A percentile compares a stretch with the other conserved stretches of the same genome.
phyloP scores from a whole-genome alignment of 2,113 vertebrate species.

The Marmota flaviventris region DNA sequence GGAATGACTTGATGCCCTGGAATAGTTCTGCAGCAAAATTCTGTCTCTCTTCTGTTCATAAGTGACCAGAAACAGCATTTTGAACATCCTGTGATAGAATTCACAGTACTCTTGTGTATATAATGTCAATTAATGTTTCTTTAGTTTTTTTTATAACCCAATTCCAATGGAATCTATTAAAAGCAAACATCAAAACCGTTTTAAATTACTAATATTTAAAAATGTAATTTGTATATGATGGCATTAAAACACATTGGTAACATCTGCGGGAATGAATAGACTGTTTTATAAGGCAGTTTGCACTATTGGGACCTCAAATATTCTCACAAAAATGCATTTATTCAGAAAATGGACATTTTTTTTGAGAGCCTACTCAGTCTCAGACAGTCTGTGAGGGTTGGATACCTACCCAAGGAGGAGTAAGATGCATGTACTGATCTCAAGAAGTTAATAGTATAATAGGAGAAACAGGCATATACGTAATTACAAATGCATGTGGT shows the following conservation, averaged over 20 bases:
- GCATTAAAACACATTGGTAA: conserved; percentile 31
- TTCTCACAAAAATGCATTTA: conserved; percentile 30
- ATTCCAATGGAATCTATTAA: conserved; percentile 31
- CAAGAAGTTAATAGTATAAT: not conserved
- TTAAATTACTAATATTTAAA: conserved; percentile 61
- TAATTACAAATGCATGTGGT: not conserved
- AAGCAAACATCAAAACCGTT: conserved; percentile 46
- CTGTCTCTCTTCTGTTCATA: not conserved
- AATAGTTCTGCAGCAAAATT: not conserved
- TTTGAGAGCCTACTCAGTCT: not conserved
- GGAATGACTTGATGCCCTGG: not conserved
- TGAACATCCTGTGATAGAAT: not conserved
- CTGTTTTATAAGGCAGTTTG: conserved; percentile 7
- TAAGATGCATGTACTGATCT: not conserved
- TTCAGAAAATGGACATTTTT: not conserved
- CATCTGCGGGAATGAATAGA: conserved; percentile 9
- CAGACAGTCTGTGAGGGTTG: not conserved
- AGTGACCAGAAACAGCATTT: conserved; percentile 12
- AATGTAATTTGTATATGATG: conserved; percentile 35
- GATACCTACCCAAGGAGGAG: not conserved
- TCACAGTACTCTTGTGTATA: not conserved
- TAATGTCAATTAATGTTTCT: conserved; percentile 11
- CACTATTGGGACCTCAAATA: not conserved
- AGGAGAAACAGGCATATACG: not conserved
- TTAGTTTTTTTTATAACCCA: conserved; percentile 31